Base-by-base conservation (phyloP, 2,888 invertebrate genomes). In the Seira musarum region DNA sequence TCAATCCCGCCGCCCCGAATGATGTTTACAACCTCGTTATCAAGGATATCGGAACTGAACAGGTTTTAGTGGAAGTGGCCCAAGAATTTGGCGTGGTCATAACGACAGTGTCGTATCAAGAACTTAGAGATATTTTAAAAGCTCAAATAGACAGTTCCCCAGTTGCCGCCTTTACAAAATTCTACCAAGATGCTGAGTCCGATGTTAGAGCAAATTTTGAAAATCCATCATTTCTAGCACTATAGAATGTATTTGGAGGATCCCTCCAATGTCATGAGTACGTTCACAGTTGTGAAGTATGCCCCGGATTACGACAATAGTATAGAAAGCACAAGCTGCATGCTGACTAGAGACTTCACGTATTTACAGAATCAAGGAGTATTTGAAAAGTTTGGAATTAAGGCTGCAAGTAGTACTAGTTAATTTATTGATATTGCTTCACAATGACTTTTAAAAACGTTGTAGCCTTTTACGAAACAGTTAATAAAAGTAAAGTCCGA, bases 301-400 rank as follows among this genome's bases (percentile, higher is more conserved):
- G 6, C 17, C 10, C 63, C 68, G 15, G 24, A n/a, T n/a, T 67
- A 61, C 35, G 66, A 25, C n/a, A n/a, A n/a, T n/a, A n/a, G n/a
- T n/a, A n/a, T n/a, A n/a, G n/a, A 46, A 15, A 3, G 53, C 10
- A 21, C 17, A n/a, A 15, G 21, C 8, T 40, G 8, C 2, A 49
- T 64, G 2, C 46, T 72, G 72, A n/a, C 17, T 1, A 64, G 74
- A 30, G 81, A 81, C 61, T 66, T 81, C 21, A 19, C 65, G 60
- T 81, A 73, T 24, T 40, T 78, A 6, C 73, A 78, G 67, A 21
- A 65, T 8, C 25, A 8, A 22, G 81, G 77, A 1, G 22, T 78
- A 0, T 73, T 81, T 69, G 61, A 53, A 2, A 77, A 73, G 21
- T 77, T 81, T 69, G 73, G 69, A 8, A 72, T 72, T 49, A n/a